phyloP scores from a whole-genome alignment of 2,888 invertebrate genomes.

The Bugula neritina region DNA sequence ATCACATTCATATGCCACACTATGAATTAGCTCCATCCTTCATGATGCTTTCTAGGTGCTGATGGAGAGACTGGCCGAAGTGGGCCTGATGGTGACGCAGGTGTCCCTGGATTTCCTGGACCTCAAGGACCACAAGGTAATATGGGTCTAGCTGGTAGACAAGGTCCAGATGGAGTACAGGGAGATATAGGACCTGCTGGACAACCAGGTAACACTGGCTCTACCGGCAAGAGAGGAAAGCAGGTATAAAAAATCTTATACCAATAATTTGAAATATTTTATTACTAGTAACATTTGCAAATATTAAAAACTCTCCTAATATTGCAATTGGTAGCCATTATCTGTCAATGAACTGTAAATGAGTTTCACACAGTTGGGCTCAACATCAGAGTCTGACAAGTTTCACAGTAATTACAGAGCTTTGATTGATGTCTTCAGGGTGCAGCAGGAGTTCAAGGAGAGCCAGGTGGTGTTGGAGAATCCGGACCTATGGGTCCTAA shows the following conservation, averaged over 20 bases:
- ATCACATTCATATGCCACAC: too few species aligned
- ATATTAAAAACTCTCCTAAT: too few species aligned
- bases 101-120: conserved; percentile 17
- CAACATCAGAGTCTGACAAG: too few species aligned
- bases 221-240: background rate
- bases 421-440: too few species aligned
- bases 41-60: too few species aligned
- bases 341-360: too few species aligned
- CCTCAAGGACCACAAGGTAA: conserved; percentile 9
- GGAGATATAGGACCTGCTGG: conserved; percentile 14
- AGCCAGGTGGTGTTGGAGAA: background rate
- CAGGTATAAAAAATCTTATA: conserved; percentile 8
- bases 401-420: too few species aligned
- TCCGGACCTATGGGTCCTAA: conserved; percentile 5
- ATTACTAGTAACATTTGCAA: background rate
- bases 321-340: too few species aligned
- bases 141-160: conserved; percentile 7
- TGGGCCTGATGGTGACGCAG: conserved; percentile 19
- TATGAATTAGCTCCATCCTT: too few species aligned
- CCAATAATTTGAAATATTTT: background rate
- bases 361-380: too few species aligned
- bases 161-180: conserved; percentile 16
- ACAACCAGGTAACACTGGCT: conserved; percentile 17
- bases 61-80: conserved; percentile 11
- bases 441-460: conserved; percentile 17